These are phyloP conservation scores for Tragelaphus imberbis DNA, from an alignment of 2,113 vertebrate genomes.

Conservation along the genomic window DNA sequence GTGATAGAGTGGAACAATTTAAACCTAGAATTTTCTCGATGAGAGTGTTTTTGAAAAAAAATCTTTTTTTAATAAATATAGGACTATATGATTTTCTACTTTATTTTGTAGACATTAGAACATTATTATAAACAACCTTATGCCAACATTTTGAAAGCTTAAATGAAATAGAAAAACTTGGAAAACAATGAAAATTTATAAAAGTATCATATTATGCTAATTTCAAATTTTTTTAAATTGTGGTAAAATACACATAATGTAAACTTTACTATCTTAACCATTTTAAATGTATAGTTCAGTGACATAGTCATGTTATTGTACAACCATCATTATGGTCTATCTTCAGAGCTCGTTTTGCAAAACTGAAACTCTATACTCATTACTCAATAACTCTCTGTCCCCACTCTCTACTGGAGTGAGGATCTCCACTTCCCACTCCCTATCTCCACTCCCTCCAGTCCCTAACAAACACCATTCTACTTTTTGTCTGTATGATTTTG, in stretches of 20 bases:
- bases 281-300: neutral
- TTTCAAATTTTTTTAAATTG: neutral
- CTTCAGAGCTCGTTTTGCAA: neutral
- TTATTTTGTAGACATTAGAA: neutral
- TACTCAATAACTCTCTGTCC: neutral
- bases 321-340: neutral
- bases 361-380: neutral
- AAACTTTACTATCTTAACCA: neutral
- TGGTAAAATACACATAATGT: neutral
- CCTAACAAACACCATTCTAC: neutral
- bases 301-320: neutral
- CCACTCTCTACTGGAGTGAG: too few relatives aligned
- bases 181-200: neutral
- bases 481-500: neutral
- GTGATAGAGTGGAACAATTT: neutral
- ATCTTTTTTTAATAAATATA: neutral
- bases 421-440: neutral
- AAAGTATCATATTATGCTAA: neutral
- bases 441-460: neutral
- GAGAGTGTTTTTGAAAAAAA: neutral
- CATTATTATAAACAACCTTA: neutral
- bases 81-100: neutral
- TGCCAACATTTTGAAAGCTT: neutral
- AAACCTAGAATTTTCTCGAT: neutral
- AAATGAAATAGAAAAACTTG: neutral